Percentiles rank a stretch among this genome's conserved stretches.
These are phyloP conservation scores for Sebastes jordani DNA, from an alignment of 2,797 vertebrate species.

Conservation along the genomic window DNA sequence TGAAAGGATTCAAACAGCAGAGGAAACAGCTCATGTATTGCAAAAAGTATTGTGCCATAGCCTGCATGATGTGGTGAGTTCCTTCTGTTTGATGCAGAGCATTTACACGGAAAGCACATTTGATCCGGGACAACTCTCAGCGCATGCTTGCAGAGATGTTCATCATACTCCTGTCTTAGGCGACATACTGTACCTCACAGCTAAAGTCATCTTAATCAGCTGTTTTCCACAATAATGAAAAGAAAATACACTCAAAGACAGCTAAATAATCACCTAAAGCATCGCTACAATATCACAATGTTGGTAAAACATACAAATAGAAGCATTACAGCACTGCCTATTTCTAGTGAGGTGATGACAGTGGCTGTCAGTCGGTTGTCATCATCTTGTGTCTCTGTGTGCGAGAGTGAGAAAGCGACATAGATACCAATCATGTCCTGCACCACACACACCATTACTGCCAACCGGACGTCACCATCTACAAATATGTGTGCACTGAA, in stretches of 20 bases:
- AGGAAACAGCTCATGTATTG: not conserved
- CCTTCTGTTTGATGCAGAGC: not conserved
- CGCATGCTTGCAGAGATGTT: not conserved
- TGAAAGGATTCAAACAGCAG: constrained; percentile 11
- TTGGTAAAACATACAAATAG: constrained; percentile 21
- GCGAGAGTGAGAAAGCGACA: constrained; percentile 20
- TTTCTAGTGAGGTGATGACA: constrained; percentile 43
- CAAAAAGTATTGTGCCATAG: not conserved
- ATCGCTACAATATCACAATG: not conserved
- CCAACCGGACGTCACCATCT: constrained; percentile 1
- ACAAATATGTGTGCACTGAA: not conserved
- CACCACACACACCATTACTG: constrained; percentile 13
- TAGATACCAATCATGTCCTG: constrained; percentile 30
- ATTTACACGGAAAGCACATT: not conserved
- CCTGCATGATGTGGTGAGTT: not conserved
- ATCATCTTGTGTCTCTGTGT: constrained; percentile 18
- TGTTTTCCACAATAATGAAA: not conserved
- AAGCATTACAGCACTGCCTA: constrained; percentile 25
- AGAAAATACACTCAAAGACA: not conserved
- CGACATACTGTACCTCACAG: not conserved
- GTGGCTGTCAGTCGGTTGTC: constrained; percentile 40
- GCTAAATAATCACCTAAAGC: not conserved
- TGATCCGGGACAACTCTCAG: not conserved
- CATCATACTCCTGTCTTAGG: not conserved
- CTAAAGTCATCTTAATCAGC: not conserved